These are phyloP conservation scores for Butorides virescens DNA, from an alignment of 2,113 vertebrate genomes.

Conservation along the genomic window DNA sequence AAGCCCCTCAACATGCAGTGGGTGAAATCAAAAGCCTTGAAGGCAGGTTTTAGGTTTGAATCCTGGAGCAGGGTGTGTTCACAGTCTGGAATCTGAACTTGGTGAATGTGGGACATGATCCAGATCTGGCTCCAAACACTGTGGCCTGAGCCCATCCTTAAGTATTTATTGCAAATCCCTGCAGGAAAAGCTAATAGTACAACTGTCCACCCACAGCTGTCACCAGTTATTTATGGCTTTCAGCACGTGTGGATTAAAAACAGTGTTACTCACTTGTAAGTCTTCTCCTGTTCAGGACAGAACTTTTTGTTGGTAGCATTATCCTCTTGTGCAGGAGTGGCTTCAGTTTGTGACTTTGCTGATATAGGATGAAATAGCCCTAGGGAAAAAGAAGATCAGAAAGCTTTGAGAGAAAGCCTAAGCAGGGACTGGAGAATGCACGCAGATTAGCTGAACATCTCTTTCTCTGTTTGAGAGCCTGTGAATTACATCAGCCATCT, in stretches of 20 bases:
- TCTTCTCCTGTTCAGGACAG: background rate
- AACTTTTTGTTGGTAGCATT: background rate
- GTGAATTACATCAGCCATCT: background rate
- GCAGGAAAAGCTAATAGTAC: slow-evolving; percentile 16
- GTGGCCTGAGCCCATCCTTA: slow-evolving; percentile 16
- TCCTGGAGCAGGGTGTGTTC: slow-evolving; percentile 33
- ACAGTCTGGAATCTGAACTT: slow-evolving; percentile 8
- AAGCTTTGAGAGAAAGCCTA: background rate
- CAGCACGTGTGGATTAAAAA: background rate
- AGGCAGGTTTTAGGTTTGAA: slow-evolving; percentile 13
- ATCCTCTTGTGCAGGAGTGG: background rate
- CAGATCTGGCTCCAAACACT: background rate
- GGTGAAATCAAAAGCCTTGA: background rate
- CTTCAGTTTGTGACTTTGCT: background rate
- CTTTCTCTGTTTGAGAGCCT: background rate
- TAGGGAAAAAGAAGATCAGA: background rate
- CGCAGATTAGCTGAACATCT: background rate
- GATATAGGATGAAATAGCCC: background rate
- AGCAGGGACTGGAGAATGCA: background rate
- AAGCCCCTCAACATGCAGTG: background rate
- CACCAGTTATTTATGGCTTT: slow-evolving; percentile 38
- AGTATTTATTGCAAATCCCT: slow-evolving; percentile 47
- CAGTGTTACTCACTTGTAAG: background rate
- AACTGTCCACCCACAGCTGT: slow-evolving; percentile 54
- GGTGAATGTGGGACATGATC: background rate